Percentiles rank a stretch among this genome's conserved stretches.
phyloP scores from a whole-genome alignment of 2,113 vertebrate genomes.

The Callocephalon fimbriatum region DNA sequence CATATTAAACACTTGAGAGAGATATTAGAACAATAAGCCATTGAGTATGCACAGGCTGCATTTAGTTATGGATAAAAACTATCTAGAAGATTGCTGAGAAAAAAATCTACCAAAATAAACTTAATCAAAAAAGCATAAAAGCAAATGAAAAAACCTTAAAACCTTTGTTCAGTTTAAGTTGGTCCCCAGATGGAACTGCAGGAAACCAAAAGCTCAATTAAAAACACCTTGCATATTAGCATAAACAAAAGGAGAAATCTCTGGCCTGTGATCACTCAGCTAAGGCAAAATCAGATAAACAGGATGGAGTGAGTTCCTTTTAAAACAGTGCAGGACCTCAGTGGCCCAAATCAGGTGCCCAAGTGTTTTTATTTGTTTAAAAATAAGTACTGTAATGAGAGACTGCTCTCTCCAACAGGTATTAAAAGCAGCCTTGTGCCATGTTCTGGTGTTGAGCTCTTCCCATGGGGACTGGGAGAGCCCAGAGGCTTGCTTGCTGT shows the following conservation, averaged over 20 bases:
- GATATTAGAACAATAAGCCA: not conserved
- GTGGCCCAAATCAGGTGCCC: not conserved
- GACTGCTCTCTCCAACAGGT: not conserved
- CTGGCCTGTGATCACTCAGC: constrained; percentile 50
- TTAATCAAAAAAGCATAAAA: constrained; percentile 55
- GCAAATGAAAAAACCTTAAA: not conserved
- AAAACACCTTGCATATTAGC: constrained; percentile 67
- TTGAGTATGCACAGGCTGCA: not conserved
- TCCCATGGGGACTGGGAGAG: not conserved
- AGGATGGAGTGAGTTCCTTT: constrained; percentile 17
- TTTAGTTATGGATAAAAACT: not conserved
- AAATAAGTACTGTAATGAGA: not conserved
- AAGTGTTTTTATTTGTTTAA: not conserved
- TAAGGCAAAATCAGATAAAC: constrained; percentile 50
- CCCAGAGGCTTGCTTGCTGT: not conserved
- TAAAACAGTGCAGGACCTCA: constrained; percentile 5
- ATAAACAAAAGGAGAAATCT: constrained; percentile 68
- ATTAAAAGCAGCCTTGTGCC: not conserved
- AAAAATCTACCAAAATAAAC: constrained; percentile 22
- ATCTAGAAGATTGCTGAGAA: constrained; percentile 7
- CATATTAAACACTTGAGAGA: constrained; percentile 13
- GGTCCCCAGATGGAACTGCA: constrained; percentile 21
- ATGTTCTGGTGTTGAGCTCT: not conserved
- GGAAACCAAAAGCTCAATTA: constrained; percentile 60
- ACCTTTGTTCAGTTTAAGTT: constrained; percentile 49